Conservation (phyloP, 2,797 vertebrate genomes). For the Amblyraja radiata region DNA sequence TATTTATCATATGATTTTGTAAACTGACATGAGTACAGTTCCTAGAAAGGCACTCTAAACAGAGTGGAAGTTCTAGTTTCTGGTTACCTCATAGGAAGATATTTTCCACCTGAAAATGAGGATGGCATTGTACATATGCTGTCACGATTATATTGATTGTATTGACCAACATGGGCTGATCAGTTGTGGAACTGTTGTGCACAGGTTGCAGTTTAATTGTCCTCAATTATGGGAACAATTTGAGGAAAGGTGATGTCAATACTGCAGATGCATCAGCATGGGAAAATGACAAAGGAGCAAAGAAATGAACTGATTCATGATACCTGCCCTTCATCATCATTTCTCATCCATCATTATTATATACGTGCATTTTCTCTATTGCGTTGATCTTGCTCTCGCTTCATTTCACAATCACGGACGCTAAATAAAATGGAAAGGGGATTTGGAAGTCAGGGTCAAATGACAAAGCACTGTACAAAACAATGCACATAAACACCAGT, state of each 20-base stretch:
- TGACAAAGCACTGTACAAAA: no score
- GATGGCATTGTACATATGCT: neutral
- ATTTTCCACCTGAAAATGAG: neutral
- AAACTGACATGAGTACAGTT: no score
- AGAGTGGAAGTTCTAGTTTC: neutral
- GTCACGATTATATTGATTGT: neutral
- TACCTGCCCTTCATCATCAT: neutral
- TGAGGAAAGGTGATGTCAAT: neutral
- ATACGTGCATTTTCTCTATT: neutral
- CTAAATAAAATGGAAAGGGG: no score
- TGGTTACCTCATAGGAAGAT: neutral
- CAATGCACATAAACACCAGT: neutral
- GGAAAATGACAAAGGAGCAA: neutral
- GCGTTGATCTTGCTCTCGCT: no score
- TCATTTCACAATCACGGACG: no score
- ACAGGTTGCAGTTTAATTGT: neutral
- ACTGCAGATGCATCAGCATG: neutral
- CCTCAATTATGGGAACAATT: no score
- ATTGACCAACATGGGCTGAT: neutral
- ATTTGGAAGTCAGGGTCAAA: no score
- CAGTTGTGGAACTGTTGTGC: neutral
- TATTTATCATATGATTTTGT: neutral
- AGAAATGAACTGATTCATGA: neutral
- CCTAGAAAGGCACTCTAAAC: neutral
- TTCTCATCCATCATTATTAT: neutral